A percentile compares a stretch with the other conserved stretches of the same genome.
These are phyloP conservation scores for Conopomorpha cramerella DNA, from an alignment of 1,140 invertebrate genomes.

Conservation along the genomic window DNA sequence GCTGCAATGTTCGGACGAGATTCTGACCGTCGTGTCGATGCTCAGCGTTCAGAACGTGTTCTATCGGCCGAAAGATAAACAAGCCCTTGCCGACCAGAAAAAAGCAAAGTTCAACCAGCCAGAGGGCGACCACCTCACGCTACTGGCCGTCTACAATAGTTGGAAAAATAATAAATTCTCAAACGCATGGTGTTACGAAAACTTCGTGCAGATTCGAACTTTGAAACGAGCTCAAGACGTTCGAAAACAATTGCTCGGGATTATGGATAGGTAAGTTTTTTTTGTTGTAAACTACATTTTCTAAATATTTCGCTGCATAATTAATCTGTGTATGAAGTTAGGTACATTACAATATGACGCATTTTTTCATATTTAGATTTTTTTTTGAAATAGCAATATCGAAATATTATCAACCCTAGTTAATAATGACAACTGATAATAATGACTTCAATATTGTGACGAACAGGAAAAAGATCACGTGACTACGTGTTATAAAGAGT, in stretches of 20 bases:
- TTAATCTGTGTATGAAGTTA: no score
- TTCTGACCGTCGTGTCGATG: constrained; percentile 98
- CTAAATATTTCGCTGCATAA: no score
- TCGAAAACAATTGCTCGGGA: constrained; percentile 94
- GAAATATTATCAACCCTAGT: no score
- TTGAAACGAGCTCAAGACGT: constrained; percentile 98
- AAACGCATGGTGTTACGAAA: constrained; percentile 99
- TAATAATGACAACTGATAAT: no score
- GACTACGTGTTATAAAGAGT: no score
- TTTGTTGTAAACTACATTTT: background rate
- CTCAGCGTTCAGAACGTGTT: constrained; percentile 99
- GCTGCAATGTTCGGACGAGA: constrained; percentile 97
- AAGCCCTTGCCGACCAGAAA: constrained; percentile 96
- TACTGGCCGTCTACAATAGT: constrained; percentile 98
- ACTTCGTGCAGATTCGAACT: constrained; percentile 98
- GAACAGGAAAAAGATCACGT: no score
- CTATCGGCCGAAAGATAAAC: constrained; percentile 96
- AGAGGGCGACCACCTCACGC: constrained; percentile 97
- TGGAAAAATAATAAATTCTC: constrained; percentile 99
- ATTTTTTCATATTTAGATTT: no score
- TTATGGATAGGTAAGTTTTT: constrained; percentile 85
- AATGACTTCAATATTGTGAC: no score
- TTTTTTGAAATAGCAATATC: no score
- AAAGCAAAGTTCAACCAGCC: constrained; percentile 99
- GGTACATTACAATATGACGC: no score